A percentile compares a stretch with the other conserved stretches of the same genome.
These are phyloP conservation scores for Urophycis tenuis DNA, from an alignment of 2,797 vertebrate species.

Conservation along the genomic window DNA sequence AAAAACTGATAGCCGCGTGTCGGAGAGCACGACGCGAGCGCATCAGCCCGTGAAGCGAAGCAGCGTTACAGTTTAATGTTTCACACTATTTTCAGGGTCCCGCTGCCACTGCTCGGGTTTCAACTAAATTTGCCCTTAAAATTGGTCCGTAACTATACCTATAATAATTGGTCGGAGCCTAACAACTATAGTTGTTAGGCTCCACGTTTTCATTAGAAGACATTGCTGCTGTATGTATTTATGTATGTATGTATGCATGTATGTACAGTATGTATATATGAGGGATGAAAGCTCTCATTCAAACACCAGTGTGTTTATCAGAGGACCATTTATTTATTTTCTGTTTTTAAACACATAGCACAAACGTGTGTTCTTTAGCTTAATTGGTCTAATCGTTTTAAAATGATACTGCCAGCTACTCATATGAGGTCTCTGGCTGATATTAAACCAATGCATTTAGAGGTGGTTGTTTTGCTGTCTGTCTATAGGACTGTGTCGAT, in stretches of 20 bases:
- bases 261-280: not conserved
- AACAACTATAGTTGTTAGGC: constrained; percentile 40
- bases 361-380: constrained; percentile 12
- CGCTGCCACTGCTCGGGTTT: constrained; percentile 50
- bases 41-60: constrained; percentile 63
- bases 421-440: constrained; percentile 20
- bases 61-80: constrained; percentile 54
- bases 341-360: constrained; percentile 17
- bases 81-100: constrained; percentile 28
- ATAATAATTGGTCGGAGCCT: no score
- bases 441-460: constrained; percentile 19
- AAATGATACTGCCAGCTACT: constrained; percentile 21
- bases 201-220: constrained; percentile 52
- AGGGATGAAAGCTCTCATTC: constrained; percentile 43
- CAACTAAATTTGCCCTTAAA: constrained; percentile 62
- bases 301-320: constrained; percentile 14
- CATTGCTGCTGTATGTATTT: constrained; percentile 27
- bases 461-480: not conserved
- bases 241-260: constrained; percentile 19
- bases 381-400: constrained; percentile 9
- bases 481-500: not conserved
- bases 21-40: constrained; percentile 55
- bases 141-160: constrained; percentile 46
- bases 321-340: constrained; percentile 22
- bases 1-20: constrained; percentile 45